phyloP scores from a whole-genome alignment of 2,113 vertebrate species.

The Edolisoma coerulescens region DNA sequence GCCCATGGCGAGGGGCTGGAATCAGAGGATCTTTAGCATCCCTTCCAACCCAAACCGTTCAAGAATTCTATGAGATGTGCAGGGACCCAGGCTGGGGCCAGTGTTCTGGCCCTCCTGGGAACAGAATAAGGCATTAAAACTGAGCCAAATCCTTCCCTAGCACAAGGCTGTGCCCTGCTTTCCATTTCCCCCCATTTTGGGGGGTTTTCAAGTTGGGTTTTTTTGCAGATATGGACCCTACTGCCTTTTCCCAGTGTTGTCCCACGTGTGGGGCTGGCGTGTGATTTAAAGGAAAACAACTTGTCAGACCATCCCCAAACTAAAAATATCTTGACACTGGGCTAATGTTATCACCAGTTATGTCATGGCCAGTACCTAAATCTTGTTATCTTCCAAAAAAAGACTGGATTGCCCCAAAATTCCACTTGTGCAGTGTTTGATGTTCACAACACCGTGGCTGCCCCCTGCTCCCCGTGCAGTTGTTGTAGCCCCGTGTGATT shows the following conservation, averaged over 20 bases:
- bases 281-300: neutral
- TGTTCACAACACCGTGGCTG: rapidly evolving
- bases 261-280: rapidly evolving
- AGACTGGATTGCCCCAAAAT: neutral
- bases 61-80: rapidly evolving
- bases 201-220: rapidly evolving
- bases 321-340: neutral
- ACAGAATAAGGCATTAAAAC: neutral
- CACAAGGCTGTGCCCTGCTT: neutral
- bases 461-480: rapidly evolving
- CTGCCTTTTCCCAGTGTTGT: neutral
- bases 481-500: neutral
- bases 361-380: neutral
- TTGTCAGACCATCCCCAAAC: neutral
- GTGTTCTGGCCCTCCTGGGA: neutral
- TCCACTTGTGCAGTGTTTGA: neutral
- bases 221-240: neutral
- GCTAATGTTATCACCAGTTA: rapidly evolving
- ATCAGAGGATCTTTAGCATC: neutral
- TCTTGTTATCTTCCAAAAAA: neutral
- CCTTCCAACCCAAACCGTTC: neutral
- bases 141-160: neutral
- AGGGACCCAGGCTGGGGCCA: rapidly evolving
- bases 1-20: neutral
- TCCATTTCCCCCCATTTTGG: neutral